A percentile compares a stretch with the other conserved stretches of the same genome.
These are phyloP conservation scores for Philopotamus ludificatus DNA, from an alignment of 1,140 invertebrate genomes.

Conservation along the genomic window DNA sequence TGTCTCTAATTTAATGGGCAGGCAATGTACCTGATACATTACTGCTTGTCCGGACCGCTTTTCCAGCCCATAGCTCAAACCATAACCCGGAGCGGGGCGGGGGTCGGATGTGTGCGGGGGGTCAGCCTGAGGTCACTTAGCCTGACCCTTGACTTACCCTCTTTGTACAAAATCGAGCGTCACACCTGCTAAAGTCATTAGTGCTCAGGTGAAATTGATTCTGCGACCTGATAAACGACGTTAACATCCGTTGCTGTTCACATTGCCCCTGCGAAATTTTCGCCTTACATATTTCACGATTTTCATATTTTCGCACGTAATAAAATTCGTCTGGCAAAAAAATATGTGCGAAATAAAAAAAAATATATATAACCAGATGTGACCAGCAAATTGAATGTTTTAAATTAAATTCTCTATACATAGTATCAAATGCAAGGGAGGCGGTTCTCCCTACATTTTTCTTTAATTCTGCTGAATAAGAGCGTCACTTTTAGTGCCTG, in stretches of 20 bases:
- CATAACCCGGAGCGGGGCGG: not conserved
- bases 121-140: not conserved
- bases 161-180: not conserved
- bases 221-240: constrained; percentile 3
- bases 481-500: too few species aligned
- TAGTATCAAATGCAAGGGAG: too few species aligned
- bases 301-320: not conserved
- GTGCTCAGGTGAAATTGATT: not conserved
- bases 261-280: constrained; percentile 1
- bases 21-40: too few species aligned
- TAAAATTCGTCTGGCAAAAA: not conserved
- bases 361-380: too few species aligned
- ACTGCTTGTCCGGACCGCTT: too few species aligned
- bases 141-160: not conserved
- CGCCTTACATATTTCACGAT: not conserved
- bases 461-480: too few species aligned
- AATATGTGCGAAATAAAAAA: too few species aligned
- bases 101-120: not conserved
- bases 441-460: too few species aligned
- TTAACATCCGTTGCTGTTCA: constrained; percentile 1
- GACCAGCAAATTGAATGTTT: too few species aligned
- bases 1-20: too few species aligned
- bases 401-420: too few species aligned
- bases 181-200: constrained; percentile 10
- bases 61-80: not conserved